Conservation (phyloP, 2,113 vertebrate species). For the Monarcha castaneiventris region DNA sequence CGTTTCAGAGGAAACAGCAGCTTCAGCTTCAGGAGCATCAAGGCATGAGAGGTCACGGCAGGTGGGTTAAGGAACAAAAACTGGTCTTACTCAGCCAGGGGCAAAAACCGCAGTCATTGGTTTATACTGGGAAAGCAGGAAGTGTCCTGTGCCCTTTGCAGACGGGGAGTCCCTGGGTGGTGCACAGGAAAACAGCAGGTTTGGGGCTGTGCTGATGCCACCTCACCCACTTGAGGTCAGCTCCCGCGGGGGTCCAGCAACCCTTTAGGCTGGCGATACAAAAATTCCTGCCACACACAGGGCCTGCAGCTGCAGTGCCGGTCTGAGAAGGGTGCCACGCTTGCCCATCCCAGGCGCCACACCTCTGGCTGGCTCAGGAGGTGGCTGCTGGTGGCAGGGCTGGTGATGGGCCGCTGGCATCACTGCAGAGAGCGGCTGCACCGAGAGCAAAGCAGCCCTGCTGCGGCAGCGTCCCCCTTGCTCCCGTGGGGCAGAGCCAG, state of each 20-base stretch:
- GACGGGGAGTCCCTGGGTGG: not conserved
- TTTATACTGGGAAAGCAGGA: not conserved
- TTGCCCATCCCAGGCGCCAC: accelerated
- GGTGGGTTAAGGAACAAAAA: not conserved
- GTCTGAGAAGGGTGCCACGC: accelerated
- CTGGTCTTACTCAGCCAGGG: not conserved
- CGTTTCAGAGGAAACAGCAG: not conserved
- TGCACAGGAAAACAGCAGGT: not conserved
- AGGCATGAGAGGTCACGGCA: not conserved
- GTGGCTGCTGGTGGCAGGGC: not conserved
- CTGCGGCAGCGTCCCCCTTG: accelerated
- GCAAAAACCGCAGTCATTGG: not conserved
- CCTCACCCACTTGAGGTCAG: not conserved
- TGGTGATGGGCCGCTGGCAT: not conserved
- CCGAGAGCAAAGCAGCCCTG: accelerated
- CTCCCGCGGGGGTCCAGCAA: not conserved
- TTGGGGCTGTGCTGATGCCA: not conserved
- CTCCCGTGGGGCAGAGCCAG: accelerated
- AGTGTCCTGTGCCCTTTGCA: not conserved
- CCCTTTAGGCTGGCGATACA: accelerated
- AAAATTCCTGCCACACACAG: not conserved
- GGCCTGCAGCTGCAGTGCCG: not conserved
- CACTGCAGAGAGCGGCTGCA: accelerated
- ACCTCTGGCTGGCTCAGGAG: not conserved
- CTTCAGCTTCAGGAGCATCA: not conserved